phyloP scores from a whole-genome alignment of 2,888 invertebrate genomes.

The Myopa testacea region DNA sequence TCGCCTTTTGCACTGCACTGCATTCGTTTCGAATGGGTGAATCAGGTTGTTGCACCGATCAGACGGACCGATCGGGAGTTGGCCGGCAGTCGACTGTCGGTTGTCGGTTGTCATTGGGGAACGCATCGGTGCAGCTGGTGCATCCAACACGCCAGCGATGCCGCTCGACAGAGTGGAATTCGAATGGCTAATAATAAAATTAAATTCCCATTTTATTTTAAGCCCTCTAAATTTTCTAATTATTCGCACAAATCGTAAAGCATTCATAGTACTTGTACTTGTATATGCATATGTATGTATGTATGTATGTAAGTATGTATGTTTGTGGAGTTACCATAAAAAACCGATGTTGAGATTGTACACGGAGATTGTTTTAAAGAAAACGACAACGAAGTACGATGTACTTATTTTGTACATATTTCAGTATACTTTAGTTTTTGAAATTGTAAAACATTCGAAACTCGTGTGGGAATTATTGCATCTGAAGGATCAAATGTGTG shows the following conservation, averaged over 20 bases:
- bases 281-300: neutral
- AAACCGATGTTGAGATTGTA: too few relatives aligned
- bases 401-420: too few relatives aligned
- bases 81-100: conserved; percentile 24
- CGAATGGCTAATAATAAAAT: conserved; percentile 38
- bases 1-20: conserved; percentile 20
- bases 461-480: too few relatives aligned
- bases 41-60: conserved; percentile 36
- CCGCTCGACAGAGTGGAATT: neutral
- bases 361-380: too few relatives aligned
- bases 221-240: conserved; percentile 20
- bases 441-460: too few relatives aligned
- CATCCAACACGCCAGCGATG: neutral
- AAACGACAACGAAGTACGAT: too few relatives aligned
- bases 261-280: neutral
- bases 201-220: conserved; percentile 26
- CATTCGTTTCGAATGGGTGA: conserved; percentile 33
- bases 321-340: neutral
- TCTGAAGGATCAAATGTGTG: too few relatives aligned
- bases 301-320: neutral
- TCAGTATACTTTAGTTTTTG: too few relatives aligned
- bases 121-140: conserved; percentile 30
- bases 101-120: conserved; percentile 9
- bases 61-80: conserved; percentile 5
- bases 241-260: conserved; percentile 19